A percentile compares a stretch with the other conserved stretches of the same genome.
Evolutionary conservation across 2,113 vertebrate species (phyloP).

Genomic region (Osmerus mordax): DNA sequence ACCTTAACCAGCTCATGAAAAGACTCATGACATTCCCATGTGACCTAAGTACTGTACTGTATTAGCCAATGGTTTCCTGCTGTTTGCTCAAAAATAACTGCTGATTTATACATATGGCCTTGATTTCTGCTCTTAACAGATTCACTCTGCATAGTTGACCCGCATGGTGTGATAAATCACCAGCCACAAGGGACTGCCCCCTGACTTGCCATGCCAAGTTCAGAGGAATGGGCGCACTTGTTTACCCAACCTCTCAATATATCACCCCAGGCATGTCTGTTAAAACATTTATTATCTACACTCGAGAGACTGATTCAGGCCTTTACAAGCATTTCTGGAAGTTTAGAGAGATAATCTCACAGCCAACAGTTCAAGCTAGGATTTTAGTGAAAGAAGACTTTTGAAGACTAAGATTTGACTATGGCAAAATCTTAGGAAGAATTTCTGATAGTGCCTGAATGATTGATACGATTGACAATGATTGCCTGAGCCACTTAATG

Average conservation of each 20-base stretch:
- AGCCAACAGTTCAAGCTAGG: neutral
- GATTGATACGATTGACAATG: no score
- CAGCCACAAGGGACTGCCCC: neutral
- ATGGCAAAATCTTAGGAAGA: no score
- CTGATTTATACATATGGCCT: neutral
- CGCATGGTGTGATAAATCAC: neutral
- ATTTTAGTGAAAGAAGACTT: neutral
- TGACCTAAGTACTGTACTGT: no score
- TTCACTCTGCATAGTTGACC: neutral
- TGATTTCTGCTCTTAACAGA: slow-evolving; percentile 3
- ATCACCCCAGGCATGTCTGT: slow-evolving; percentile 10
- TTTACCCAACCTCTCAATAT: slow-evolving; percentile 6
- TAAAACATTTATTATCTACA: slow-evolving; percentile 10
- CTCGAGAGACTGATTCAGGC: neutral
- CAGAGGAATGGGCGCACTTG: slow-evolving; percentile 4
- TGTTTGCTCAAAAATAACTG: no score
- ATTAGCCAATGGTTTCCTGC: no score
- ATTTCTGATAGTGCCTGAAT: no score
- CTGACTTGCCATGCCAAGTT: neutral
- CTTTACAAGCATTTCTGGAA: neutral
- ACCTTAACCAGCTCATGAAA: neutral
- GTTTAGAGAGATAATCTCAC: neutral
- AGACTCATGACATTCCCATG: neutral
- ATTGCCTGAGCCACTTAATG: no score
- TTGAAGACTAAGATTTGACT: neutral